Conservation (phyloP, 2,797 vertebrate genomes). For the Apogon talboti region DNA sequence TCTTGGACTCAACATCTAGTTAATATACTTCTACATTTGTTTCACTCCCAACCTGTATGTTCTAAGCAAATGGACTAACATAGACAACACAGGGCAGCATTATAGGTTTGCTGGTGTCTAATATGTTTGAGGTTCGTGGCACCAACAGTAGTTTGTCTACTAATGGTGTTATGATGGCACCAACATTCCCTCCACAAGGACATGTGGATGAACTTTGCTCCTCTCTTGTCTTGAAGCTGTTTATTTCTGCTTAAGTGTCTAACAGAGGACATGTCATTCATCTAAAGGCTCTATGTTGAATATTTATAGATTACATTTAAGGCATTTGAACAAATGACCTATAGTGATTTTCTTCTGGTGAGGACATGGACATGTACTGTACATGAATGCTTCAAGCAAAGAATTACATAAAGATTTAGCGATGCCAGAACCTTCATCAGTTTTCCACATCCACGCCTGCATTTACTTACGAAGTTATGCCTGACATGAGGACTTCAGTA, state of each 20-base stretch:
- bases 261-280: not conserved
- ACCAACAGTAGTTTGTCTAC: not conserved
- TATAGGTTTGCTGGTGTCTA: no score
- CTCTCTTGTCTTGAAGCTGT: not conserved
- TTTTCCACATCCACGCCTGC: constrained; percentile 14
- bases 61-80: no score
- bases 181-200: not conserved
- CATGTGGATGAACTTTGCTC: not conserved
- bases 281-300: no score
- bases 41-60: no score
- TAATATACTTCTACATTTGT: no score
- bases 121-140: not conserved
- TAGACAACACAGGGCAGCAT: no score
- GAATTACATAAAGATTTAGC: constrained; percentile 5
- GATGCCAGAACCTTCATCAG: not conserved
- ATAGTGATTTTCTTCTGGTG: not conserved
- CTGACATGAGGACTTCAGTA: not conserved
- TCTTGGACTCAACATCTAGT: no score
- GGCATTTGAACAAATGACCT: not conserved
- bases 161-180: no score
- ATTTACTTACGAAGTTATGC: constrained; percentile 15
- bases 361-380: constrained; percentile 5
- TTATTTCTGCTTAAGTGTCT: not conserved
- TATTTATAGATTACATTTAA: not conserved
- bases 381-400: constrained; percentile 12